A percentile compares a stretch with the other conserved stretches of the same genome.
These are phyloP conservation scores for Grammomys surdaster DNA, from an alignment of 2,113 vertebrate genomes.

Conservation along the genomic window DNA sequence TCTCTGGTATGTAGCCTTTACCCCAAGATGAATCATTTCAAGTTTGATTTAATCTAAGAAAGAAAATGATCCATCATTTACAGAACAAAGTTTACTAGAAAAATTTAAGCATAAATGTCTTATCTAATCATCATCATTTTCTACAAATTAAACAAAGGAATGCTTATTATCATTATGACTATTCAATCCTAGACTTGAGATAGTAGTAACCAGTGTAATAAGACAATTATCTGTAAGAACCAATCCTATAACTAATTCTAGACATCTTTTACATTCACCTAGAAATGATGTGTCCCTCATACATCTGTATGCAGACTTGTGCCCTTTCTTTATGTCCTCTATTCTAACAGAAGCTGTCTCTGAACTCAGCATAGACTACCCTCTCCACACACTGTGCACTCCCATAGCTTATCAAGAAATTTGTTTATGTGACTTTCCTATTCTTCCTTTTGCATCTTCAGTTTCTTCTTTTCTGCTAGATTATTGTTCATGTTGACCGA, in stretches of 20 bases:
- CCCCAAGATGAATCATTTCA: not conserved
- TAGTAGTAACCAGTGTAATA: not conserved
- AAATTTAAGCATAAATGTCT: not conserved
- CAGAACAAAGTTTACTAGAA: not conserved
- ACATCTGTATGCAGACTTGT: not conserved
- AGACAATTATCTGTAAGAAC: not conserved
- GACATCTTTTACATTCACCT: not conserved
- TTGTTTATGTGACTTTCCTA: not conserved
- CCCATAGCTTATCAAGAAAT: not conserved
- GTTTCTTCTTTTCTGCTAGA: conserved; percentile 22
- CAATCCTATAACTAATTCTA: not conserved
- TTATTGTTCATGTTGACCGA: not conserved
- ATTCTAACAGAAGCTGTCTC: not conserved
- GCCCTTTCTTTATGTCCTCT: not conserved
- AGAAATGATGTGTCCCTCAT: not conserved
- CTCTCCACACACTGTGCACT: not conserved
- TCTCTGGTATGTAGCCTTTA: not conserved
- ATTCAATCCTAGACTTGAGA: not conserved
- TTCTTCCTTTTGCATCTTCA: not conserved
- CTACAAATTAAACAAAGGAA: conserved; percentile 15
- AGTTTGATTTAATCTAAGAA: not conserved
- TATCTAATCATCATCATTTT: not conserved
- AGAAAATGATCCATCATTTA: not conserved
- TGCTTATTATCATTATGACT: not conserved
- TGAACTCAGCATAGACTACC: not conserved